Evolutionary conservation across 2,113 vertebrate genomes (phyloP), one percentile per base, ranked within the genome.

Genomic region (Erythrocercus mccallii): DNA sequence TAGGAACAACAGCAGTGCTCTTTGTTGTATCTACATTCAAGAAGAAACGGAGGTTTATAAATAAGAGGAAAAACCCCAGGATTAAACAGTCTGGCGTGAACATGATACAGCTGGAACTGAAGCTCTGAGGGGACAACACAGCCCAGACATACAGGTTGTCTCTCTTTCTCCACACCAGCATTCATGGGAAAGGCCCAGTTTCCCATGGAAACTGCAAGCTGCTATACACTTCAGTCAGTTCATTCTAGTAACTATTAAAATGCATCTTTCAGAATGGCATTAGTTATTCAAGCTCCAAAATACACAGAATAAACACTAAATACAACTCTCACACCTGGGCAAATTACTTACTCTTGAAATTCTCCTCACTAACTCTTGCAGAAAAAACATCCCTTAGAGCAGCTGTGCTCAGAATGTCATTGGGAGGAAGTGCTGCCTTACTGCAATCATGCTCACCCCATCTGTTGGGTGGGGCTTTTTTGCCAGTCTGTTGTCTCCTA

Each of bases 271-370:
- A 68, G 64, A 94, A 51, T 2, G 10, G 12, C 6, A 60, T 62
- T 68, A 51, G 58, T 64, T 65, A 77, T 51, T 86, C 53, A 80
- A 30, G 51, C 23, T 82, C 18, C 53, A 86, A 86, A 91, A 27
- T 12, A 83, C 40, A 79, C 21, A 56, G 47, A 60, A 69, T 9
- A 66, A 91, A 51, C 0, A 0, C 18, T 33, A 62, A 51, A 77
- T 23, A 11, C 7, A 20, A 20, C 18, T 25, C 45, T 31, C 25
- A 56, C 13, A 82, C 9, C 5, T 7, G 24, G 35, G 20, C 2
- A 6, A 0, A 0, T 11, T 72, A 88, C 11, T 17, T 15, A 56
- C 22, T 86, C 62, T 11, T 2, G 1, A 57, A 65, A 73, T 51
- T 58, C n/a, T 48, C 28, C 57, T 25, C 1, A 4, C 15, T 25